Evolutionary conservation across 2,113 vertebrate genomes (phyloP).

Genomic region (Etia nguti): DNA sequence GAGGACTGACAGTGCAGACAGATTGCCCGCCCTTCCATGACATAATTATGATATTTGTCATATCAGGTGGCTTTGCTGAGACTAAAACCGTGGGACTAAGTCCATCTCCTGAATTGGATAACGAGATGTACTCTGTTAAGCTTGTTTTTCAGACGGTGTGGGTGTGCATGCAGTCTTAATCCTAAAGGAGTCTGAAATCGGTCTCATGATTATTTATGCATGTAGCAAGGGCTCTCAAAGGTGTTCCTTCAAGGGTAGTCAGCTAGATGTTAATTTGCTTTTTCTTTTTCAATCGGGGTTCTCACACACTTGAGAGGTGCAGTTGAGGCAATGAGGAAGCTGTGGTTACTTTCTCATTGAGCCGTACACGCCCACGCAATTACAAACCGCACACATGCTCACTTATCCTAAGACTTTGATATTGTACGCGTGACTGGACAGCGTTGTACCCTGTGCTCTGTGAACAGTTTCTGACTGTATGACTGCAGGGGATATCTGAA

Average conservation of each 20-base stretch:
- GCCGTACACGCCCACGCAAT: background rate
- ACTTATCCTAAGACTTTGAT: background rate
- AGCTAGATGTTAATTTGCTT: background rate
- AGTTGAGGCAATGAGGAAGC: background rate
- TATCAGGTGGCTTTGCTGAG: background rate
- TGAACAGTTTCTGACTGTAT: background rate
- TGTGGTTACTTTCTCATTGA: background rate
- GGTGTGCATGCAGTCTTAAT: background rate
- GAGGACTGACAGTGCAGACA: conserved; percentile 33
- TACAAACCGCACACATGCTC: background rate
- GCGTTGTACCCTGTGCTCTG: background rate
- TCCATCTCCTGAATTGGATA: background rate
- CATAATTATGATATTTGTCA: background rate
- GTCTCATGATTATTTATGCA: background rate
- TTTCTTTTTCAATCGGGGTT: background rate
- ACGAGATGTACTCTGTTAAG: background rate
- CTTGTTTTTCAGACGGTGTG: background rate
- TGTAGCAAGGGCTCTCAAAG: background rate
- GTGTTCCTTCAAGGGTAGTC: background rate
- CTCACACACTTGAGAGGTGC: background rate
- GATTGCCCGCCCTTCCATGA: background rate
- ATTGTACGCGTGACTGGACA: background rate
- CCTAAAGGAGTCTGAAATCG: background rate
- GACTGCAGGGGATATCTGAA: background rate
- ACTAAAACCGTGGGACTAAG: background rate